phyloP scores from a whole-genome alignment of 2,797 vertebrate species.

The Enteromius unitaeniatus region DNA sequence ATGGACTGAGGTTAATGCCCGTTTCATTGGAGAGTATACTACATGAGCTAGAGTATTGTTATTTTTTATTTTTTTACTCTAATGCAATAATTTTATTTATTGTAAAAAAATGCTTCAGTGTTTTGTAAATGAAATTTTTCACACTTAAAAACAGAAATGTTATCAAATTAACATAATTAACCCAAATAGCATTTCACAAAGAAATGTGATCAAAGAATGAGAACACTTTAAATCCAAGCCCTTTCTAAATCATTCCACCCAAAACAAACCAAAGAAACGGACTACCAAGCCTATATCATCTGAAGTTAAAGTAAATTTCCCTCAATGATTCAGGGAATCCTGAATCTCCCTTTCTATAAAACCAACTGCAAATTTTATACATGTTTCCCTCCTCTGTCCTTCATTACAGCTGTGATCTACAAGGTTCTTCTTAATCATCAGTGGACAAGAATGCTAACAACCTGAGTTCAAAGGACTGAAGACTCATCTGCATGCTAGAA shows the following conservation, averaged over 20 bases:
- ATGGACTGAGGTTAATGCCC: constrained; percentile 12
- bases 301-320: not conserved
- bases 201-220: not conserved
- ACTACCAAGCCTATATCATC: not conserved
- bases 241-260: not conserved
- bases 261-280: not conserved
- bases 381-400: constrained; percentile 50
- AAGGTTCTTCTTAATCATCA: constrained; percentile 29
- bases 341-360: not conserved
- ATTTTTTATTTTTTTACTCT: not conserved
- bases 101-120: not conserved
- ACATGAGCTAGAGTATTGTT: not conserved
- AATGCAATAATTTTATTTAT: not conserved
- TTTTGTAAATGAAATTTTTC: not conserved
- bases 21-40: constrained; percentile 11
- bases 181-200: not conserved
- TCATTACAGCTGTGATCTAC: constrained; percentile 46
- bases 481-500: constrained; percentile 58
- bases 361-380: constrained; percentile 8
- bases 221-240: not conserved
- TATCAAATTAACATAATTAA: not conserved
- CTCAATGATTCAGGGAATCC: not conserved
- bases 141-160: not conserved
- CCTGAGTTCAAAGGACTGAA: constrained; percentile 54
- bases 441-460: constrained; percentile 55